These are phyloP conservation scores for Penaeus vannamei DNA, from an alignment of 1,140 invertebrate genomes.

Conservation along the genomic window DNA sequence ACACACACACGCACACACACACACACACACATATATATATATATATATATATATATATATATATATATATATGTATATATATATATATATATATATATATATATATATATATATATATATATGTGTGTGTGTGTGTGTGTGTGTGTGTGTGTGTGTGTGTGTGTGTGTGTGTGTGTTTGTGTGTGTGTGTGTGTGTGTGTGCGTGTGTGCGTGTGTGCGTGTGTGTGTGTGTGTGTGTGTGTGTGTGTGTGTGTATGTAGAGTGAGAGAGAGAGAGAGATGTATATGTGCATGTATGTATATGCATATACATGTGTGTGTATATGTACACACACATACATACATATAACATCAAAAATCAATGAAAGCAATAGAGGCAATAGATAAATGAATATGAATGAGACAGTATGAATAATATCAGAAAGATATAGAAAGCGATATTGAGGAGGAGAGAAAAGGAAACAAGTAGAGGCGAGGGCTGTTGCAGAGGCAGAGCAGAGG, in stretches of 20 bases:
- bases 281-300: neutral
- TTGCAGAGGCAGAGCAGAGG: too few species aligned
- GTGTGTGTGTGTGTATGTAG: constrained; percentile 28
- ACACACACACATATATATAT: constrained; percentile 28
- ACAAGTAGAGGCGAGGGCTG: too few species aligned
- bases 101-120: constrained; percentile 33
- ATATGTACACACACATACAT: neutral
- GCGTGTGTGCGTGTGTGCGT: too few species aligned
- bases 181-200: too few species aligned
- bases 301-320: neutral
- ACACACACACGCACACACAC: neutral
- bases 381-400: too few species aligned
- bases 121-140: constrained; percentile 17
- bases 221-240: constrained; percentile 23
- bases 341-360: neutral
- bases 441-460: too few species aligned
- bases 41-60: constrained; percentile 29
- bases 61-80: constrained; percentile 33
- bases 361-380: too few species aligned
- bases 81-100: constrained; percentile 33
- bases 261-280: neutral
- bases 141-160: constrained; percentile 14
- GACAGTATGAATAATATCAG: too few species aligned
- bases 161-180: constrained; percentile 27
- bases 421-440: too few species aligned